Evolutionary conservation across 35 echinoderm and acorn worm genomes (phyloP).

Genomic region (Ptychodera flava): DNA sequence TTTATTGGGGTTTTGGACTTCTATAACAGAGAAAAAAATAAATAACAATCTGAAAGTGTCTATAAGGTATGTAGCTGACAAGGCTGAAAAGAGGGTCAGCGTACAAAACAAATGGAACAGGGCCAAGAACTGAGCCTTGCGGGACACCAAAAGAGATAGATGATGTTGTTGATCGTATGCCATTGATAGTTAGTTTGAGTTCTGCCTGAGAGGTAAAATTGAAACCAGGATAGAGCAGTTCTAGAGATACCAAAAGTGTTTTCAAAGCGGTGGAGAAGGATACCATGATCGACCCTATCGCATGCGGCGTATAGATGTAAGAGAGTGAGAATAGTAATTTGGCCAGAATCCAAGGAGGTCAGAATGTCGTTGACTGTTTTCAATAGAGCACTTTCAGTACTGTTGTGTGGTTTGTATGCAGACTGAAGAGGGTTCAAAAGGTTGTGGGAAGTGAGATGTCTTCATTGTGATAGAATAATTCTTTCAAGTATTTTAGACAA

Average conservation of each 20-base stretch:
- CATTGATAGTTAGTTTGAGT: background rate
- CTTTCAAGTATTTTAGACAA: background rate
- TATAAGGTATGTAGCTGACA: too few species aligned
- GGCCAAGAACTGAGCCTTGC: too few species aligned
- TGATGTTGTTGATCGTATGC: background rate
- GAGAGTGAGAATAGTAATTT: background rate
- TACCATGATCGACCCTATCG: background rate
- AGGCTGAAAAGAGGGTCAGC: too few species aligned
- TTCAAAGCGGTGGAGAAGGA: background rate
- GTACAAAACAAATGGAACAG: too few species aligned
- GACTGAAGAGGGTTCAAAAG: background rate
- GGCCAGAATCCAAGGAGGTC: background rate
- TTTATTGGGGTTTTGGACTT: too few species aligned
- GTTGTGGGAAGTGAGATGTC: background rate
- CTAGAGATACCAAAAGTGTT: background rate
- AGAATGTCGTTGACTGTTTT: background rate
- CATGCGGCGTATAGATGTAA: background rate
- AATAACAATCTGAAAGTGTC: too few species aligned
- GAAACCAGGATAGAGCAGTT: background rate
- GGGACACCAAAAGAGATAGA: too few species aligned
- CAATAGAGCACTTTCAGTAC: background rate
- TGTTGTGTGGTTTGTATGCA: background rate
- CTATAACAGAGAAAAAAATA: too few species aligned
- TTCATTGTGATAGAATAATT: background rate
- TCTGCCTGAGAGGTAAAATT: background rate